These are phyloP conservation scores for Anser brachyrhynchus DNA, from an alignment of 2,113 vertebrate species.

Conservation along the genomic window DNA sequence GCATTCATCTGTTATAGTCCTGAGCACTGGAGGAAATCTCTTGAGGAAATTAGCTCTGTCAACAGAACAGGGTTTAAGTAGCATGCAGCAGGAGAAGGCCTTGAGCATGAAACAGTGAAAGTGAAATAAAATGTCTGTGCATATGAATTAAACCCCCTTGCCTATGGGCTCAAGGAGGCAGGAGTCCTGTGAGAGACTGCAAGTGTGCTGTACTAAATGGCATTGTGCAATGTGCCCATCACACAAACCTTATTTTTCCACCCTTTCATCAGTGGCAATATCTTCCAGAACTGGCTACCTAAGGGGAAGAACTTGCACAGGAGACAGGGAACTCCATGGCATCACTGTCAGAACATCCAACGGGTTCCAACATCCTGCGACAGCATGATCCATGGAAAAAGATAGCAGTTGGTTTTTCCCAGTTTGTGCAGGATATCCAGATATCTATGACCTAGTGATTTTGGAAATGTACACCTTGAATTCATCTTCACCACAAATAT, in stretches of 20 bases:
- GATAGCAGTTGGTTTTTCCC: background rate
- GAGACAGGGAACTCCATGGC: background rate
- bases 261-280: background rate
- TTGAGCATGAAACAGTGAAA: background rate
- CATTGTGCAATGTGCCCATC: rapidly evolving
- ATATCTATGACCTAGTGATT: background rate
- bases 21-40: background rate
- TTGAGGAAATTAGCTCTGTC: conserved; percentile 41
- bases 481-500: background rate
- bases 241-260: background rate
- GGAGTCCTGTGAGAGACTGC: background rate
- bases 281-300: background rate
- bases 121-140: background rate
- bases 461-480: background rate
- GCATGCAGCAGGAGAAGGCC: background rate
- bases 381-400: background rate
- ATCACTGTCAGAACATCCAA: background rate
- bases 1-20: background rate
- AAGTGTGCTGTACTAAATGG: background rate
- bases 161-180: rapidly evolving
- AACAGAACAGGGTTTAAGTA: conserved; percentile 3
- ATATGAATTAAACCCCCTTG: background rate
- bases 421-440: background rate
- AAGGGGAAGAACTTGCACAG: background rate
- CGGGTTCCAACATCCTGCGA: background rate